These are phyloP conservation scores for Heterochromis multidens DNA, from an alignment of 2,113 vertebrate genomes.

Conservation along the genomic window DNA sequence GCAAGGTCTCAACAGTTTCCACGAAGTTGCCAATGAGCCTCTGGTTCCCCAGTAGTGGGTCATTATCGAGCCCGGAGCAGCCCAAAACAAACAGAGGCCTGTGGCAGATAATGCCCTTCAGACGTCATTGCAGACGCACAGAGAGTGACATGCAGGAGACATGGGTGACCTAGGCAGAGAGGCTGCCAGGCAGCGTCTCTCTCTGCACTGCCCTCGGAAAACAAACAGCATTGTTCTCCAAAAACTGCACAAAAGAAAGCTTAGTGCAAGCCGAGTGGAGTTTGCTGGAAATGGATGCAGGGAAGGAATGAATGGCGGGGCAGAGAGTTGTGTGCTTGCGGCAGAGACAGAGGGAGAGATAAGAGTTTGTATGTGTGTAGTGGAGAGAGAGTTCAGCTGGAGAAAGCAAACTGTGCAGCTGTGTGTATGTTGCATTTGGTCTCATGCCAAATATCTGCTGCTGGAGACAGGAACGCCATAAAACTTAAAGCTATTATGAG, in stretches of 20 bases:
- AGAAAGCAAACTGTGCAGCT: conserved; percentile 51
- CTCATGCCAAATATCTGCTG: conserved; percentile 53
- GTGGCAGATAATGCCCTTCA: conserved; percentile 65
- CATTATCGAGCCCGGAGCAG: conserved; percentile 65
- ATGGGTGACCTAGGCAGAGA: conserved; percentile 25
- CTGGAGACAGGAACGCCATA: conserved; percentile 52
- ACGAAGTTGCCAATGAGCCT: conserved; percentile 36
- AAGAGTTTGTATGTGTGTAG: conserved; percentile 37
- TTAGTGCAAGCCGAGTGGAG: conserved; percentile 26
- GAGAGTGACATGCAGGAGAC: conserved; percentile 63
- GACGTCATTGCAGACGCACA: conserved; percentile 72
- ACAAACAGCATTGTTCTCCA: conserved; percentile 64
- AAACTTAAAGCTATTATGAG: conserved; percentile 73
- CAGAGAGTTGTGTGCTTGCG: conserved; percentile 13
- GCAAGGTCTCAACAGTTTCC: conserved; percentile 45
- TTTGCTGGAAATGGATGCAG: conserved; percentile 55
- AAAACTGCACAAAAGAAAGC: conserved; percentile 49
- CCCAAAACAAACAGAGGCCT: conserved; percentile 75
- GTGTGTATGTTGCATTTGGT: conserved; percentile 60
- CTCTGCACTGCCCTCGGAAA: conserved; percentile 44
- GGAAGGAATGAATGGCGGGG: conserved; percentile 31
- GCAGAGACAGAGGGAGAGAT: conserved; percentile 30
- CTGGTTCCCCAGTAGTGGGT: conserved; percentile 61
- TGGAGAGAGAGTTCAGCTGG: conserved; percentile 22
- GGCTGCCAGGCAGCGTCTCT: conserved; percentile 44